Evolutionary conservation across 1,140 invertebrate genomes (phyloP), one percentile per base, ranked within the genome.

Genomic region (Pseudomyrmex pallidus): DNA sequence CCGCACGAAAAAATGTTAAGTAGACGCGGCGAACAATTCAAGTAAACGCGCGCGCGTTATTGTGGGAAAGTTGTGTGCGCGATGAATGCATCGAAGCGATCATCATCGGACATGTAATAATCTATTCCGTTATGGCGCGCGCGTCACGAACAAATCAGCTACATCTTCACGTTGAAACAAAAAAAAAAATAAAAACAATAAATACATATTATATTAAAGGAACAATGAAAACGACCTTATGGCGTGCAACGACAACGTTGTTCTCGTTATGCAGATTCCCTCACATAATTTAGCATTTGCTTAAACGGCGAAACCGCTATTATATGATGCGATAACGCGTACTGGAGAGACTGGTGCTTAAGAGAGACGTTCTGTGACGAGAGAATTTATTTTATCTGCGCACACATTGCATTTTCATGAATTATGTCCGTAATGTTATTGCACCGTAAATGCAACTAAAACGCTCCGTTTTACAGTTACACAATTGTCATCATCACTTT

Each of bases 211-310:
- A 59, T 13, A 50, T 74, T 74, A 74, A 66, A 44, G 22, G 25
- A 85, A 70, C 66, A 44, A 67, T 56, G 62, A 48, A 57, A 74
- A 87, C 56, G 54, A 70, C 48, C 22, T 61, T 80, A 73, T 83
- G 85, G 86, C 82, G 82, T 84, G 85, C 12, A 25, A 25, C 3
- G 25, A 35, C 61, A 20, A n/a, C 17, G 56, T 25, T 66, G 73
- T 82, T 87, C 72, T 67, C 74, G 64, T 84, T 84, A 87, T 78
- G 86, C 73, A 83, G 83, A 87, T 77, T 64, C 25, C 66, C 25
- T 25, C 70, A 48, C 62, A 68, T 70, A 87, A 87, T 59, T 85
- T 78, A 87, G 50, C 76, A 74, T 87, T 85, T 54, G 59, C 56
- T 85, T 82, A 88, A 88, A 57, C 66, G 72, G 85, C n/a, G 46